Evolutionary conservation across 1,140 invertebrate genomes (phyloP), one percentile per base, ranked within the genome.

Genomic region (Saxidomus purpurata): DNA sequence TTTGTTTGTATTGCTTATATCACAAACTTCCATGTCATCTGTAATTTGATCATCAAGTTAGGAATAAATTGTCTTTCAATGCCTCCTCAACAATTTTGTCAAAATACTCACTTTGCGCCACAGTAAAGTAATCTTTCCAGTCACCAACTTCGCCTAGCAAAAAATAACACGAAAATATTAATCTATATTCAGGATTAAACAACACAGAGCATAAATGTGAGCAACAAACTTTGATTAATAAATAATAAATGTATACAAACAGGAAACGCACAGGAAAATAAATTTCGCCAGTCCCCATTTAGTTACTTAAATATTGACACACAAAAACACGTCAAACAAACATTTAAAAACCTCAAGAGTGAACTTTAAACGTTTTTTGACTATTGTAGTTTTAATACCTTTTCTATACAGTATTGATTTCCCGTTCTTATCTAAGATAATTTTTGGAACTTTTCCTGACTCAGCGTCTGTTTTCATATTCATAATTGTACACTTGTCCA

Each of bases 381-480:
- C n/a, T n/a, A n/a, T n/a, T n/a, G n/a, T n/a, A n/a, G n/a, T n/a
- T n/a, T n/a, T n/a, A n/a, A n/a, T n/a, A 81, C 79, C 79, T 81
- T 81, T 81, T 31, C 79, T 81, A 52, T 81, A 81, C 9, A 81
- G 17, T 11, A 81, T 9, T 22, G 49, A 38, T 25, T 81, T 81
- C 34, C 55, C 55, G n/a, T 59, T 19, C 31, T 81, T 36, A 22
- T 81, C 79, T 15, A 61, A 13, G 2, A 81, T 34, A 38, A 3
- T 17, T n/a, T 49, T 55, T 3, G 3, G 0, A 59, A 59, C 31
- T 40, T 40, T 59, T 38, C 79, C 79, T 0, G 17, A 19, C 2
- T 81, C 79, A 2, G 61, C 36, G 55, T 81, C 79, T 1, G 19
- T 15, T 49, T 63, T 59, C 38, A 63, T 15, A 25, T 49, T 38